These are phyloP conservation scores for Torymus tubicola DNA, from an alignment of 2,888 invertebrate genomes.

Conservation along the genomic window DNA sequence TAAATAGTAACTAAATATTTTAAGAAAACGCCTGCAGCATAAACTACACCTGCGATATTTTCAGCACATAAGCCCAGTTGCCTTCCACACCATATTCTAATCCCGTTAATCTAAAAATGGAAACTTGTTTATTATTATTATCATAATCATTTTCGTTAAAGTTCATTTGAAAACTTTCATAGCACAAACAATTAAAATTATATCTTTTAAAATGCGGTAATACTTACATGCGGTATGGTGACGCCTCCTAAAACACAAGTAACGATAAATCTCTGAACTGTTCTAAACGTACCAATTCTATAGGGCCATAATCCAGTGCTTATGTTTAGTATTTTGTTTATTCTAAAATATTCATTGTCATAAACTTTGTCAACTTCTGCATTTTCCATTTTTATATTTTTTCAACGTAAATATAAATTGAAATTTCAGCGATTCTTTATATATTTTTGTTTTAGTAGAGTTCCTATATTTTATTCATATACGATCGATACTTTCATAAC, in stretches of 20 bases:
- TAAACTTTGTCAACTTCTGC: too few relatives aligned
- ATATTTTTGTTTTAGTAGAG: too few relatives aligned
- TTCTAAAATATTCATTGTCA: slow-evolving; percentile 19
- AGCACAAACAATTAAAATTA: too few relatives aligned
- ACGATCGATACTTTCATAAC: too few relatives aligned
- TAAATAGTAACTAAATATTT: background rate
- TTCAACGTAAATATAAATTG: too few relatives aligned
- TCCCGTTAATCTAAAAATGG: slow-evolving; percentile 4
- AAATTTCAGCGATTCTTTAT: too few relatives aligned
- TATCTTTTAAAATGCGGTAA: background rate
- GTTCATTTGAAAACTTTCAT: background rate
- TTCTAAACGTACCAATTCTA: background rate
- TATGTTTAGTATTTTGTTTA: slow-evolving; percentile 23
- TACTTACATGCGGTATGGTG: slow-evolving; percentile 10
- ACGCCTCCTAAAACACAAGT: too few relatives aligned
- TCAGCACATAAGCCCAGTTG: slow-evolving; percentile 31
- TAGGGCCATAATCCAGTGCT: slow-evolving; percentile 32
- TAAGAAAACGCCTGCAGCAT: slow-evolving; percentile 4
- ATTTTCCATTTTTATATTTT: too few relatives aligned
- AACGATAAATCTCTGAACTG: background rate
- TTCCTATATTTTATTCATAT: too few relatives aligned
- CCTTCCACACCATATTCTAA: slow-evolving; percentile 23
- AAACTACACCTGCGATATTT: slow-evolving; percentile 25
- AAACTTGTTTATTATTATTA: background rate
- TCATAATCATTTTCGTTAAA: background rate